Evolutionary conservation across 2,888 invertebrate genomes (phyloP).

Genomic region (Trachelus tabidus): DNA sequence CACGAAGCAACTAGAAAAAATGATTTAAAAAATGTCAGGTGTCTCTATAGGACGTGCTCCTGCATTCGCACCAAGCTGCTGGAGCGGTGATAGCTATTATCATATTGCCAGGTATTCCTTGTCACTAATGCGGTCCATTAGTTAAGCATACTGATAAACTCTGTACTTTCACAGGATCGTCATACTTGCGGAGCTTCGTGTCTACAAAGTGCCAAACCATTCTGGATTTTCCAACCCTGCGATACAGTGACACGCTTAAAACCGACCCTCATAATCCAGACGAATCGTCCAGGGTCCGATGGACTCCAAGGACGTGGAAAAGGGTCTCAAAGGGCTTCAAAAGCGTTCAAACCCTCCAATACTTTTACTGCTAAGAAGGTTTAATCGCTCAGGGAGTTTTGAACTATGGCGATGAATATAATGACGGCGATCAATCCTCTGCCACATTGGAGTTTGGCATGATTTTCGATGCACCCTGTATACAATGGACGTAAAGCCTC

Average conservation of each 20-base stretch:
- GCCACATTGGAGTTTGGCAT: not conserved
- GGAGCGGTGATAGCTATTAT: not conserved
- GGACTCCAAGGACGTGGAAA: not conserved
- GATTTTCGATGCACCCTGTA: not conserved
- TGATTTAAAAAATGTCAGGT: not conserved
- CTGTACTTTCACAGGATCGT: not conserved
- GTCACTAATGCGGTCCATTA: not conserved
- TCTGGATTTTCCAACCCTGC: not conserved
- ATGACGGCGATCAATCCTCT: not conserved
- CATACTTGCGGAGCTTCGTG: not conserved
- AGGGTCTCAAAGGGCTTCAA: not conserved
- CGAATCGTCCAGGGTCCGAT: not conserved
- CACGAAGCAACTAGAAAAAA: not conserved
- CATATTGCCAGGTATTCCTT: not conserved
- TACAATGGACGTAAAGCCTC: not conserved
- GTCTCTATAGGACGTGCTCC: not conserved
- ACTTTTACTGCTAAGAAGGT: not conserved
- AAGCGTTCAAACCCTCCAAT: not conserved
- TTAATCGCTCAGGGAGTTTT: not conserved
- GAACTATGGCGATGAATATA: not conserved
- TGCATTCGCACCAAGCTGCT: not conserved
- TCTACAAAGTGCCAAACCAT: not conserved
- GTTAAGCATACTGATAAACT: not conserved
- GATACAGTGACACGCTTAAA: not conserved
- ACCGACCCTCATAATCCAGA: not conserved